Evolutionary conservation across 2,888 invertebrate genomes (phyloP).

Genomic region (Chesias legatella): DNA sequence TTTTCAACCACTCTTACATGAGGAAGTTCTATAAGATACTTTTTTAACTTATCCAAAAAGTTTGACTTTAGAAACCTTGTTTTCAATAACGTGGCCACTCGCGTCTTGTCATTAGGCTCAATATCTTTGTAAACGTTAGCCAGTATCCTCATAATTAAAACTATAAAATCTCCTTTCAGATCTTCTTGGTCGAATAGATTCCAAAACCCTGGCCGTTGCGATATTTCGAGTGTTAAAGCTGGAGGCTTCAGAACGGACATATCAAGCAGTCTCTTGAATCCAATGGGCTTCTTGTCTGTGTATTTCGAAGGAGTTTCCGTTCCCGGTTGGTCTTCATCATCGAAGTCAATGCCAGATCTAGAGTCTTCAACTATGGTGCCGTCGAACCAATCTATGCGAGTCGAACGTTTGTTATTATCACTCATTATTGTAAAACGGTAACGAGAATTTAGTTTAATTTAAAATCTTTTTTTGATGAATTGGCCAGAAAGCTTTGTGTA

Average conservation of each 20-base stretch:
- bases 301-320: conserved; percentile 36
- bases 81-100: conserved; percentile 50
- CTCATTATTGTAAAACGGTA: conserved; percentile 40
- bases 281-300: conserved; percentile 64
- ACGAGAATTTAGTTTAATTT: conserved; percentile 4
- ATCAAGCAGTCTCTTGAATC: conserved; percentile 65
- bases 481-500: conserved; percentile 4
- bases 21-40: conserved; percentile 53
- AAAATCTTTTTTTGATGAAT: conserved; percentile 1
- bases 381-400: conserved; percentile 75
- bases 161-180: conserved; percentile 68
- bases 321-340: conserved; percentile 49
- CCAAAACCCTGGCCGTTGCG: conserved; percentile 68
- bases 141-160: conserved; percentile 67
- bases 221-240: conserved; percentile 60
- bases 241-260: conserved; percentile 60
- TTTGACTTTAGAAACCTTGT: conserved; percentile 52
- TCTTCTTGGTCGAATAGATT: conserved; percentile 57
- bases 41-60: conserved; percentile 53
- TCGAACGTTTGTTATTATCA: conserved; percentile 48
- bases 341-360: conserved; percentile 38
- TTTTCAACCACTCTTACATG: conserved; percentile 58
- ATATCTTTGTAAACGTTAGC: conserved; percentile 57
- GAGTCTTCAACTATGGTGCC: conserved; percentile 63
- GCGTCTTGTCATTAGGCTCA: conserved; percentile 51